Base-by-base conservation (phyloP, 2,888 invertebrate species). In the Acanthopleura granulata region DNA sequence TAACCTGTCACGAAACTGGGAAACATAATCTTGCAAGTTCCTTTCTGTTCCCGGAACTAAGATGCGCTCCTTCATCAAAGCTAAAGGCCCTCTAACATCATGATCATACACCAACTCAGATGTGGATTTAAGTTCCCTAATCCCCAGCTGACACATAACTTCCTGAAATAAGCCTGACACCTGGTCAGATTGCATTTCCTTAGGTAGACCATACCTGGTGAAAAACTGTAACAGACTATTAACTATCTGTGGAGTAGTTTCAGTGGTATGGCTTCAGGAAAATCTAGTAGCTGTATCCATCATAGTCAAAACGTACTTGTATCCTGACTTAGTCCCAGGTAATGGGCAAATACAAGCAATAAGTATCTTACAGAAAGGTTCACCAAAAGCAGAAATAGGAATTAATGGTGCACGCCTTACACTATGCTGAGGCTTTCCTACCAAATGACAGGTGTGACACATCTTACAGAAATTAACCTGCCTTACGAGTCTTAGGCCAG, bases 221-320 rank as follows among this genome's bases (percentile, higher is more conserved):
- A 73, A 73, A 50, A 73, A 73, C 4, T 73, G n/a, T 15, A 76
- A 18, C 29, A 72, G 29, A 27, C 62, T 49, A 15, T 74, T 71
- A n/a, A 62, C 29, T 11, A 76, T 49, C 9, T 16, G 50, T 16
- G 76, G 49, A n/a, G 57, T 74, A 4, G 74, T 76, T 72, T 70
- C 16, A 76, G 72, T 14, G 76, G 76, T 40, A 74, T 74, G 18
- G 76, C 76, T 51, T 70, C 76, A 22, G 76, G 76, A 40, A 57
- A 74, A 76, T 49, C 76, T 51, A 14, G 74, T 72, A 15, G 74
- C 25, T 16, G 74, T n/a, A 72, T 30, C 15, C 76, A 76, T 76
- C 9, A 77, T 76, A 14, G 76, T 76, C 15, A 76, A 40, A n/a
- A 74, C 9, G 22, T 72, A 72, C 57, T 62, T 57, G 72, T 74